Evolutionary conservation across 2,797 vertebrate genomes (phyloP).

Genomic region (Typhlichthys subterraneus): DNA sequence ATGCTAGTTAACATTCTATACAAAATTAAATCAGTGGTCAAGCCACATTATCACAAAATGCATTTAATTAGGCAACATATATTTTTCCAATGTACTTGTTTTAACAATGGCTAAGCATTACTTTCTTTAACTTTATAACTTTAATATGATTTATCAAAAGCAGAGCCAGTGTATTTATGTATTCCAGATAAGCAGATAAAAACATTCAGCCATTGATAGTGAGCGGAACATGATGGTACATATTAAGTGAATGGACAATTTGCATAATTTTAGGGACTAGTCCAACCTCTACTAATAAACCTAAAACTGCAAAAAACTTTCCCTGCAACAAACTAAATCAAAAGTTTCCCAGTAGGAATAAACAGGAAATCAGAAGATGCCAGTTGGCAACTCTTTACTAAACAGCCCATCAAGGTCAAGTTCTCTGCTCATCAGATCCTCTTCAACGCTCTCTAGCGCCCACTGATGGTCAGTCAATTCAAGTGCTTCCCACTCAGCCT

Average conservation of each 20-base stretch:
- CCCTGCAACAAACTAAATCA: slow-evolving; percentile 45
- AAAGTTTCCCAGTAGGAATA: slow-evolving; percentile 31
- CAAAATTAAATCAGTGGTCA: slow-evolving; percentile 17
- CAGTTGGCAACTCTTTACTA: slow-evolving; percentile 93
- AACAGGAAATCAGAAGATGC: slow-evolving; percentile 86
- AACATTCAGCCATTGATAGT: slow-evolving; percentile 31
- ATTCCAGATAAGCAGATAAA: slow-evolving; percentile 31
- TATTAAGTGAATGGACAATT: slow-evolving; percentile 59
- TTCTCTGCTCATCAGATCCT: slow-evolving; percentile 95
- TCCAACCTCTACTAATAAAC: slow-evolving; percentile 37
- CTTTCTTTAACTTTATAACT: too few species aligned
- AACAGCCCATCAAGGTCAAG: slow-evolving; percentile 98
- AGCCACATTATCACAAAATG: slow-evolving; percentile 41
- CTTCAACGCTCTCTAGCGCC: slow-evolving; percentile 95
- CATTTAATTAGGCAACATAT: slow-evolving; percentile 34
- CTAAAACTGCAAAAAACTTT: slow-evolving; percentile 39
- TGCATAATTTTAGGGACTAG: slow-evolving; percentile 61
- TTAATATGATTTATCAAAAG: slow-evolving; percentile 30
- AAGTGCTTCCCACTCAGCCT: slow-evolving; percentile 98
- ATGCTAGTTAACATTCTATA: slow-evolving; percentile 43
- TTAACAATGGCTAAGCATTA: slow-evolving; percentile 39
- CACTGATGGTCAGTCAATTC: slow-evolving; percentile 98
- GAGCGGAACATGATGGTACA: slow-evolving; percentile 42
- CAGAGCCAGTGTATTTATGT: slow-evolving; percentile 40
- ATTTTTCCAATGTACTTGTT: slow-evolving; percentile 12